Conservation (phyloP, 2,113 vertebrate genomes). For the Elephas maximus region DNA sequence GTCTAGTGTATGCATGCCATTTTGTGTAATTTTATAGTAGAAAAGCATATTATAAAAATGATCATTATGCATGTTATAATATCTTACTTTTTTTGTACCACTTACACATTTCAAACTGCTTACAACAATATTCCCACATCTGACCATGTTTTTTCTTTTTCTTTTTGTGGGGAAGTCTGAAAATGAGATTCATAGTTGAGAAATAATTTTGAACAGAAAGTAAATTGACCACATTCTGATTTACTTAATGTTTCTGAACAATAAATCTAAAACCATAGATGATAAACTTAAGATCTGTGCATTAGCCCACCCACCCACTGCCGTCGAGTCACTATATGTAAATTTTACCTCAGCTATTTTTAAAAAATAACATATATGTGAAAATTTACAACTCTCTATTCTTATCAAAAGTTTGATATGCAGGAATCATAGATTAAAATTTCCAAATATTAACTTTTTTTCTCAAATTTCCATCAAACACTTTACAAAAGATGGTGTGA, state of each 20-base stretch:
- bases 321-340: neutral
- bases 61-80: neutral
- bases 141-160: neutral
- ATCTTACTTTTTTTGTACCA: neutral
- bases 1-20: neutral
- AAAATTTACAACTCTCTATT: slow-evolving; percentile 16
- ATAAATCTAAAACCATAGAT: neutral
- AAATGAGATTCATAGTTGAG: neutral
- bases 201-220: slow-evolving; percentile 55
- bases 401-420: slow-evolving; percentile 39
- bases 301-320: neutral
- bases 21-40: neutral
- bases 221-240: neutral
- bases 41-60: slow-evolving; percentile 31
- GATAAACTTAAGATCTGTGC: neutral
- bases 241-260: slow-evolving; percentile 13
- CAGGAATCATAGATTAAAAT: slow-evolving; percentile 30
- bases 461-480: slow-evolving; percentile 1
- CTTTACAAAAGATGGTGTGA: slow-evolving; percentile 59
- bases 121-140: neutral
- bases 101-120: slow-evolving; percentile 1
- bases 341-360: neutral
- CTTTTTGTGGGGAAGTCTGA: neutral
- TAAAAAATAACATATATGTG: neutral
- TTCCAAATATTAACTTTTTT: slow-evolving; percentile 53